Conservation (phyloP, 2,888 invertebrate species). For the Metacarcinus magister region DNA sequence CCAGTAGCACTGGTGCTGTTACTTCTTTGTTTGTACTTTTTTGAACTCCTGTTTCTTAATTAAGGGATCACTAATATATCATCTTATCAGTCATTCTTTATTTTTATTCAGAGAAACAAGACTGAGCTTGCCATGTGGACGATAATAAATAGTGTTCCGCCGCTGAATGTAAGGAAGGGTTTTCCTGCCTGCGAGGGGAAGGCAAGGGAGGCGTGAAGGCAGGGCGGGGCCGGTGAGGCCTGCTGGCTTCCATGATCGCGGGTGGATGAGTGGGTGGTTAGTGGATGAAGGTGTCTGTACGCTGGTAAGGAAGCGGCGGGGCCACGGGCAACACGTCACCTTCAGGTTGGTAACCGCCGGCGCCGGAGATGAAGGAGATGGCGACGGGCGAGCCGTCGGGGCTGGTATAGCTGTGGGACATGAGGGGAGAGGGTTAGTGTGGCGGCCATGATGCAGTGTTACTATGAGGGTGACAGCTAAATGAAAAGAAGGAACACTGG, state of each 20-base stretch:
- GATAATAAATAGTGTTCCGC: neutral
- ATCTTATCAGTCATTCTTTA: neutral
- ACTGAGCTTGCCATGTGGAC: neutral
- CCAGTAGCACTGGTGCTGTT: no score
- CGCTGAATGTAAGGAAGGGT: neutral
- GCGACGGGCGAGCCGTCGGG: constrained; percentile 72
- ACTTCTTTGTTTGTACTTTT: no score
- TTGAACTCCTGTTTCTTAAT: no score
- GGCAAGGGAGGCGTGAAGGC: neutral
- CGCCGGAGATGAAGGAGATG: constrained; percentile 66
- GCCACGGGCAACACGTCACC: constrained; percentile 72
- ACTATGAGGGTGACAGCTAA: neutral
- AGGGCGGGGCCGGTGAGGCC: neutral
- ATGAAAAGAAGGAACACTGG: neutral
- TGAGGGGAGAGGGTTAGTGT: neutral
- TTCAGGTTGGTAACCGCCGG: constrained; percentile 67
- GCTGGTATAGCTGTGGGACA: constrained; percentile 63
- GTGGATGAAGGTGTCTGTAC: neutral
- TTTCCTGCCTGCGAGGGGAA: neutral
- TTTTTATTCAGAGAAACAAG: neutral
- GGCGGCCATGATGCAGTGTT: neutral
- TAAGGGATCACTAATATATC: no score
- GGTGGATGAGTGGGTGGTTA: neutral
- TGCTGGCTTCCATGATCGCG: neutral
- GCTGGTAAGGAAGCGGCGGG: constrained; percentile 66